Evolutionary conservation across 2,113 vertebrate genomes (phyloP).

Genomic region (Chaetops frenatus): DNA sequence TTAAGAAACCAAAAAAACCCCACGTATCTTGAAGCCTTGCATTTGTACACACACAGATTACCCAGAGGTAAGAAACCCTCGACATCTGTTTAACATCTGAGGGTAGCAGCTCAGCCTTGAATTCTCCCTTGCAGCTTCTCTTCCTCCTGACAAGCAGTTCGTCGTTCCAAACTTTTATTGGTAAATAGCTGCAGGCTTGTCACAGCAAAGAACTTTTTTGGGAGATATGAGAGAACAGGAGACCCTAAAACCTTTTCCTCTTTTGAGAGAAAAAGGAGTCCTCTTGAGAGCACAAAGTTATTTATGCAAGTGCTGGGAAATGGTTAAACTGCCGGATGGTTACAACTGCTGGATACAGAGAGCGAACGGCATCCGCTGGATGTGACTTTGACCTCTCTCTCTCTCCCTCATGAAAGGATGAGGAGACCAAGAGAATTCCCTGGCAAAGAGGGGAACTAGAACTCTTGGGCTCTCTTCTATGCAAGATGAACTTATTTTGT

Average conservation of each 20-base stretch:
- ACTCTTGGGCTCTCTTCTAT: not conserved
- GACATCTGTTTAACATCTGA: not conserved
- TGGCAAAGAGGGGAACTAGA: not conserved
- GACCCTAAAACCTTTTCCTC: not conserved
- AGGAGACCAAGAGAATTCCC: not conserved
- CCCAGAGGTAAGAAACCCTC: not conserved
- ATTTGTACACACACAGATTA: not conserved
- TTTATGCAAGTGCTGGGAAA: not conserved
- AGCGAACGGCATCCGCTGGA: not conserved
- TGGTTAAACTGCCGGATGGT: not conserved
- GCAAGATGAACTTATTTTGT: not conserved
- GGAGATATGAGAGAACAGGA: not conserved
- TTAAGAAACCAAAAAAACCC: not conserved
- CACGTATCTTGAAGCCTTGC: not conserved
- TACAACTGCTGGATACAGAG: not conserved
- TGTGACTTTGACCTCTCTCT: slow-evolving; percentile 29
- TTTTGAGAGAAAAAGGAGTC: not conserved
- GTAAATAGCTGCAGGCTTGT: not conserved
- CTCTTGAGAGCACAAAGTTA: not conserved
- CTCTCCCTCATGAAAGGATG: not conserved
- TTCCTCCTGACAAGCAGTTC: not conserved
- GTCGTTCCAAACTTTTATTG: not conserved
- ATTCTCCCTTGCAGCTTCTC: not conserved
- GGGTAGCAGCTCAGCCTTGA: not conserved
- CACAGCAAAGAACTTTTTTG: not conserved